Percentiles rank a stretch among this genome's conserved stretches.
phyloP scores from a whole-genome alignment of 2,888 invertebrate species.

The Proisotoma minuta region DNA sequence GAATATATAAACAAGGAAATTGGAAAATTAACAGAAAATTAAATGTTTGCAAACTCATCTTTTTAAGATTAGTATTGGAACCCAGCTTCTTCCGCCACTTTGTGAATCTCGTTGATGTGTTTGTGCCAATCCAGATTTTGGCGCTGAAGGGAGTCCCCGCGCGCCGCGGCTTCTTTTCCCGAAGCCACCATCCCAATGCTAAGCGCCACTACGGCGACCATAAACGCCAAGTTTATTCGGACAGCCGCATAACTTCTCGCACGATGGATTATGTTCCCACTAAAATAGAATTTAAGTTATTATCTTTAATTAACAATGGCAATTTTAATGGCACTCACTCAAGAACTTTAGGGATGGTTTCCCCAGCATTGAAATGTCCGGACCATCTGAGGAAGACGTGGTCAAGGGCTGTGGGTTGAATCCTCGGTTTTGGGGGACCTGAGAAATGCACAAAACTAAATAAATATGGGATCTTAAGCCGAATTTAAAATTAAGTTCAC shows the following conservation, averaged over 20 bases:
- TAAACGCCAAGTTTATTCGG: not conserved
- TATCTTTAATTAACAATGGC: not conserved
- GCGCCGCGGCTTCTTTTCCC: not conserved
- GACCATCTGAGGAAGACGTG: not conserved
- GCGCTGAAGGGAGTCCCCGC: not conserved
- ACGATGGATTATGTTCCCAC: not conserved
- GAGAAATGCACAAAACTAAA: too few species aligned
- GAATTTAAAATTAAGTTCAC: too few species aligned
- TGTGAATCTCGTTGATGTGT: not conserved
- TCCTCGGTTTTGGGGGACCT: not conserved
- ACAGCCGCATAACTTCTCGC: not conserved
- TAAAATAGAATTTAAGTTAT: not conserved
- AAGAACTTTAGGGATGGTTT: not conserved
- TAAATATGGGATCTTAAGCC: too few species aligned
- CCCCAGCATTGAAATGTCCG: not conserved
- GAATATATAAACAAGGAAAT: too few species aligned
- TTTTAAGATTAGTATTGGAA: not conserved
- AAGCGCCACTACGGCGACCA: not conserved
- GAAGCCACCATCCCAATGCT: not conserved
- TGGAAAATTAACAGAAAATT: too few species aligned
- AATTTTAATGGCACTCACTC: not conserved
- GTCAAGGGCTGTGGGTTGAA: not conserved
- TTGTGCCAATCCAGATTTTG: not conserved
- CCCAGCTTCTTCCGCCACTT: not conserved
- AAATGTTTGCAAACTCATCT: too few species aligned